Conservation (phyloP, 2,113 vertebrate species). For the Anolis carolinensis region DNA sequence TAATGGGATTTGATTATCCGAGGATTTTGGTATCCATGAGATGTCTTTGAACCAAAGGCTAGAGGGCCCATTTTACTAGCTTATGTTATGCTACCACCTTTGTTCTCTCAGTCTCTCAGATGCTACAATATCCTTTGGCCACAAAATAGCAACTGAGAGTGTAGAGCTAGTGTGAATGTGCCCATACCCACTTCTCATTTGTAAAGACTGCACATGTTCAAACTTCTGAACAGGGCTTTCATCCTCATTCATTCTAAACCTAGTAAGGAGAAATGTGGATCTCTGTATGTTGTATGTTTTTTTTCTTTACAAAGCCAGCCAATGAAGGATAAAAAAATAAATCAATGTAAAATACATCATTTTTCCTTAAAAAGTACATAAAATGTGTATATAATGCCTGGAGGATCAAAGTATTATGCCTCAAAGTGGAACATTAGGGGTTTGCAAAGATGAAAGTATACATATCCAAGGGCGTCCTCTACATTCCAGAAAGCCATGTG, state of each 20-base stretch:
- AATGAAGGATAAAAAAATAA: not conserved
- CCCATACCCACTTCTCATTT: not conserved
- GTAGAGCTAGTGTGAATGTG: not conserved
- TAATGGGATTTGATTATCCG: no score
- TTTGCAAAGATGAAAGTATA: not conserved
- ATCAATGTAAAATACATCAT: not conserved
- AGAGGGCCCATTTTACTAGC: no score
- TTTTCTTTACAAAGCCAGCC: not conserved
- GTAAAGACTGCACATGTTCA: not conserved
- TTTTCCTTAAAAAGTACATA: not conserved
- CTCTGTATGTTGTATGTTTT: no score
- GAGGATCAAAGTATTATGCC: not conserved
- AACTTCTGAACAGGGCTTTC: not conserved
- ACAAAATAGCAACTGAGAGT: not conserved
- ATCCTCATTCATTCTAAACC: not conserved
- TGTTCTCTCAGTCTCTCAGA: no score
- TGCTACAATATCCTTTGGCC: no score
- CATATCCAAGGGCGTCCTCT: not conserved
- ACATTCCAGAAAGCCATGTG: not conserved
- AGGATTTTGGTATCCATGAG: no score
- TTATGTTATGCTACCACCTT: no score
- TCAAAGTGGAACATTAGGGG: not conserved
- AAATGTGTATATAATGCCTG: not conserved
- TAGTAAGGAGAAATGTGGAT: no score
- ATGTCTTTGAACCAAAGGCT: no score